A percentile compares a stretch with the other conserved stretches of the same genome.
Evolutionary conservation across 1,140 invertebrate species (phyloP).

Genomic region (Drosophila eugracilis): DNA sequence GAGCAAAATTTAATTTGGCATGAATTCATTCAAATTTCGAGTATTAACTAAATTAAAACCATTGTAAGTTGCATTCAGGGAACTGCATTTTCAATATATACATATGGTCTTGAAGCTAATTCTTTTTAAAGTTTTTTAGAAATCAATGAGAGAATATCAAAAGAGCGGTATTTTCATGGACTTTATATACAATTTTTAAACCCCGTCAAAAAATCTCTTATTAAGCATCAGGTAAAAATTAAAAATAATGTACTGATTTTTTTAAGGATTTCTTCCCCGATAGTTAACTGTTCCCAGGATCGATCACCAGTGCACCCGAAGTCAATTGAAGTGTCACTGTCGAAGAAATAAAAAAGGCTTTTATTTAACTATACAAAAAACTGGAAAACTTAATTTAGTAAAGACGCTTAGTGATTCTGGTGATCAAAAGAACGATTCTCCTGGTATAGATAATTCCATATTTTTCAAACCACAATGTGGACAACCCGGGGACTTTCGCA

Average conservation of each 20-base stretch:
- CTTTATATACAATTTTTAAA: not conserved
- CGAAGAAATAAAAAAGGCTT: too few relatives aligned
- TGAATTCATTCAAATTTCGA: slow-evolving; percentile 49
- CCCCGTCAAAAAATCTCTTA: not conserved
- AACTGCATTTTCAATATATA: not conserved
- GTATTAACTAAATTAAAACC: slow-evolving; percentile 32
- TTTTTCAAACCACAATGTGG: not conserved
- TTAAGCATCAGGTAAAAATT: slow-evolving; percentile 2
- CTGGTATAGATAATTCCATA: not conserved
- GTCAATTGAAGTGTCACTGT: too few relatives aligned
- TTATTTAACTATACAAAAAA: not conserved
- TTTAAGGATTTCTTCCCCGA: not conserved
- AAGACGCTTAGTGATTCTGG: not conserved
- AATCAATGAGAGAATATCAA: slow-evolving; percentile 6
- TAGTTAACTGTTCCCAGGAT: not conserved
- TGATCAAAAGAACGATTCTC: not conserved
- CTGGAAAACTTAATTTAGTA: not conserved
- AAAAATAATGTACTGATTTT: not conserved
- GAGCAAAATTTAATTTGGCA: slow-evolving; percentile 42
- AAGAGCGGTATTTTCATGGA: not conserved
- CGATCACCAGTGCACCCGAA: not conserved
- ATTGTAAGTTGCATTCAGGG: slow-evolving; percentile 3
- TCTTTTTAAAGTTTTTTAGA: slow-evolving; percentile 3
- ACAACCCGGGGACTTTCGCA: too few relatives aligned
- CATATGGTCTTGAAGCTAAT: too few relatives aligned